phyloP scores from a whole-genome alignment of 2,888 invertebrate species.

The Resseliella maxima region DNA sequence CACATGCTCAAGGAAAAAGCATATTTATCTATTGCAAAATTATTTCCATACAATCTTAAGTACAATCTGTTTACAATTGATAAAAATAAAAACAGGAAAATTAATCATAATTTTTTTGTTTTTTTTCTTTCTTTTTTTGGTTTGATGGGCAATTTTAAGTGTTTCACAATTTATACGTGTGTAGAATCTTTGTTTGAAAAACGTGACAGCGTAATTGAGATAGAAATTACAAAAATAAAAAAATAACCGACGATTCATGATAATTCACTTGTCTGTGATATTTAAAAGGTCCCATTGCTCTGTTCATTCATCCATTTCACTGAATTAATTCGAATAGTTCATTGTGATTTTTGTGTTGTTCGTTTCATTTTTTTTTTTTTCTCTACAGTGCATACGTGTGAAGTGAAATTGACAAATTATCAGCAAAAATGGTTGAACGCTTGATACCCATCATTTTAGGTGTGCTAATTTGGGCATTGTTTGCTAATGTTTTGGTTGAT shows the following conservation, averaged over 20 bases:
- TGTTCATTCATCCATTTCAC: background rate
- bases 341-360: background rate
- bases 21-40: no score
- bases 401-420: background rate
- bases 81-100: no score
- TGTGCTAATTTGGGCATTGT: background rate
- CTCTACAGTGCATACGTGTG: background rate
- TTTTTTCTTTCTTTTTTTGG: no score
- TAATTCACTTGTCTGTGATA: background rate
- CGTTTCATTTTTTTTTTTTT: no score
- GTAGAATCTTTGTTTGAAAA: no score
- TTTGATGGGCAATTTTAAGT: no score
- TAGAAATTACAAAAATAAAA: background rate
- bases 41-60: no score
- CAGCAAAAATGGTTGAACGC: background rate
- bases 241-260: no score
- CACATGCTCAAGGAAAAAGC: no score
- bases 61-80: no score
- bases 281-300: background rate
- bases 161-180: no score
- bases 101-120: no score
- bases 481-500: background rate
- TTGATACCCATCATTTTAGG: background rate
- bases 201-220: background rate
- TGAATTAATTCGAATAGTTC: background rate